phyloP scores from a whole-genome alignment of 2,797 vertebrate genomes.

The Poecilia picta region DNA sequence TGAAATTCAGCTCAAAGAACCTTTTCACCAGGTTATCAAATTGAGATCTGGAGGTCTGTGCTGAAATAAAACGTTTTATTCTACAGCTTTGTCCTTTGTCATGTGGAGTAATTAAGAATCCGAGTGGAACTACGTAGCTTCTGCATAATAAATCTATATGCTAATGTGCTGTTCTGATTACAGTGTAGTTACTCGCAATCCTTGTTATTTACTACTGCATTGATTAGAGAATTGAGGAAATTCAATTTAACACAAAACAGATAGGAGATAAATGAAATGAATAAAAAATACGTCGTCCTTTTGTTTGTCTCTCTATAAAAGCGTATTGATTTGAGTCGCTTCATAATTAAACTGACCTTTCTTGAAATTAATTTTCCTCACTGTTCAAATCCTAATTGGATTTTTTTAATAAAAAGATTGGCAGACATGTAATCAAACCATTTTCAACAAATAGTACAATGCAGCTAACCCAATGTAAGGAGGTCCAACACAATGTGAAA shows the following conservation, averaged over 20 bases:
- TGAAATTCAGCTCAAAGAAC: conserved; percentile 50
- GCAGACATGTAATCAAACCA: neutral
- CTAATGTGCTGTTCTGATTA: conserved; percentile 34
- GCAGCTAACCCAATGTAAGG: neutral
- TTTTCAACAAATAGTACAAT: neutral
- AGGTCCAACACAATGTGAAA: neutral
- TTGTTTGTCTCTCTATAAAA: conserved; percentile 58
- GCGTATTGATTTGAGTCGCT: conserved; percentile 71
- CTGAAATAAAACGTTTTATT: conserved; percentile 19
- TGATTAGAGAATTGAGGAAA: neutral
- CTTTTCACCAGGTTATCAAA: conserved; percentile 7
- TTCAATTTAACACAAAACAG: neutral
- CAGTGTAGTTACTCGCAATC: conserved; percentile 12
- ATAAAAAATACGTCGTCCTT: conserved; percentile 23
- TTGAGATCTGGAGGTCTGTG: conserved; percentile 10
- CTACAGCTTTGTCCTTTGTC: conserved; percentile 6
- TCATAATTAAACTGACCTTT: conserved; percentile 76
- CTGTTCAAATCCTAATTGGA: conserved; percentile 59
- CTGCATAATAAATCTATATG: conserved; percentile 42
- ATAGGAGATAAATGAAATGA: conserved; percentile 9
- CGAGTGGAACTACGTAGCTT: neutral
- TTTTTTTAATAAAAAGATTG: conserved; percentile 16
- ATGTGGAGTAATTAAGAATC: conserved; percentile 30
- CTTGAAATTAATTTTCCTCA: conserved; percentile 49
- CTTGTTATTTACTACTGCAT: conserved; percentile 11